Percentiles rank a stretch among this genome's conserved stretches.
Evolutionary conservation across 2,797 vertebrate species (phyloP).

Genomic region (Xiphophorus birchmanni): DNA sequence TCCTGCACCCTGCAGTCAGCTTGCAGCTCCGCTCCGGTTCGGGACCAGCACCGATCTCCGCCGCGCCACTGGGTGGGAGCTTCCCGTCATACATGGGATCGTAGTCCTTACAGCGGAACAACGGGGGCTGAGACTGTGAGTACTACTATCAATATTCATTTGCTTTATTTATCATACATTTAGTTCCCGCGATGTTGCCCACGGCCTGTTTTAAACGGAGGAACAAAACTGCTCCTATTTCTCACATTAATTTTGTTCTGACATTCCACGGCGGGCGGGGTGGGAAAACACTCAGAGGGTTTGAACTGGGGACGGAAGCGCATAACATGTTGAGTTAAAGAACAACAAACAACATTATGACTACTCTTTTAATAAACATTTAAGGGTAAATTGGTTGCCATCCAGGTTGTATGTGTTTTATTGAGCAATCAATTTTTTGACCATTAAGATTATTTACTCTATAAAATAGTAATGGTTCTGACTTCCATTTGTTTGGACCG

Average conservation of each 20-base stretch:
- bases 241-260: neutral
- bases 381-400: neutral
- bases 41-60: neutral
- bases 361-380: too few relatives aligned
- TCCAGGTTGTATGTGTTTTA: neutral
- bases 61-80: neutral
- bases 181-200: neutral
- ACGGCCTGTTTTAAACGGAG: neutral
- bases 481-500: neutral
- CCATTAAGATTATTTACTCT: neutral
- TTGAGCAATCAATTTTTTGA: neutral
- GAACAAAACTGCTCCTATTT: neutral
- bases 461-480: neutral
- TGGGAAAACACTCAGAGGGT: neutral
- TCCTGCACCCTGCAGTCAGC: neutral
- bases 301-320: neutral
- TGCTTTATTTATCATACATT: neutral
- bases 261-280: neutral
- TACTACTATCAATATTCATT: neutral
- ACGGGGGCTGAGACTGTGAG: neutral
- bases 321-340: too few relatives aligned
- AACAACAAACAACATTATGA: too few relatives aligned
- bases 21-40: neutral
- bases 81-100: neutral
- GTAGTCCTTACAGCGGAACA: neutral